Conservation (phyloP, 2,113 vertebrate genomes). For the Psammodynastes pulverulentus region DNA sequence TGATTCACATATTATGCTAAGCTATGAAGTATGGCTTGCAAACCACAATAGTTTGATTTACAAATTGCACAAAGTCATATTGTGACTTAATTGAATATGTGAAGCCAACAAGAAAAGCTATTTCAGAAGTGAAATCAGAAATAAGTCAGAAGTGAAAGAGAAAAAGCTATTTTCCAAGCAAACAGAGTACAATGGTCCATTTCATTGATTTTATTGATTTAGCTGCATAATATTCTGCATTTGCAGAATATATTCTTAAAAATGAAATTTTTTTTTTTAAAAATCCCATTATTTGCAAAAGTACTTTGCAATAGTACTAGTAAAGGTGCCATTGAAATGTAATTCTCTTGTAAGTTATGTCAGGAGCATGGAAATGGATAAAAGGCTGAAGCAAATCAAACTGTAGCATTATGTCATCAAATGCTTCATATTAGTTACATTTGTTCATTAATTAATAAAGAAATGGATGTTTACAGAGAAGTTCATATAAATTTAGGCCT, state of each 20-base stretch:
- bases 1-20: background rate
- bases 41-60: background rate
- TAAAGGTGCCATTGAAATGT: background rate
- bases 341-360: background rate
- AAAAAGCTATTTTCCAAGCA: background rate
- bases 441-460: background rate
- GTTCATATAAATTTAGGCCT: background rate
- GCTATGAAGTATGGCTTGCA: background rate
- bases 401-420: background rate
- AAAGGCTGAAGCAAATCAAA: slow-evolving; percentile 1
- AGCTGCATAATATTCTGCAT: background rate
- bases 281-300: background rate
- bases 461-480: background rate
- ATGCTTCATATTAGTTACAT: background rate
- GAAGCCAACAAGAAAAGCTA: background rate
- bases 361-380: background rate
- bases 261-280: background rate
- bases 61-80: background rate
- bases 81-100: background rate
- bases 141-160: background rate
- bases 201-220: background rate
- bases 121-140: too few relatives aligned
- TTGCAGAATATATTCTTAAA: background rate
- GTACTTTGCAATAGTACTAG: background rate
- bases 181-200: background rate